Percentiles rank a stretch among this genome's conserved stretches.
These are phyloP conservation scores for Macrotus californicus DNA, from an alignment of 2,113 vertebrate species.

Conservation along the genomic window DNA sequence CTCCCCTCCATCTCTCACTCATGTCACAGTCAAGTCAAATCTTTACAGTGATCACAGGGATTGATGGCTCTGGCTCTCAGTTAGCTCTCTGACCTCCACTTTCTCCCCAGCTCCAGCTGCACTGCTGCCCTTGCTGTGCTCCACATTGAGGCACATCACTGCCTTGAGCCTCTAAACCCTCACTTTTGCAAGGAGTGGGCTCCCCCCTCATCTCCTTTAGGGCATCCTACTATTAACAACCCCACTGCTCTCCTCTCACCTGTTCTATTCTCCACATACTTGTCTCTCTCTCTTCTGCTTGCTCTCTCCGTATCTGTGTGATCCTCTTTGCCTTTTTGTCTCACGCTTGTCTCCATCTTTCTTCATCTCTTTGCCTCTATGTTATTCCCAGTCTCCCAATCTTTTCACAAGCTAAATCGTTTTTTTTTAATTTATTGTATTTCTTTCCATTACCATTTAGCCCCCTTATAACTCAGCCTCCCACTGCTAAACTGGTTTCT, in stretches of 20 bases:
- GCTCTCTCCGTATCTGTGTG: background rate
- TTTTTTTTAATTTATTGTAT: too few relatives aligned
- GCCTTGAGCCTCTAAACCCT: background rate
- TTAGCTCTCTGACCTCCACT: background rate
- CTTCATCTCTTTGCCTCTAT: background rate
- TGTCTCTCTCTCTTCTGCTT: background rate
- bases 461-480: too few relatives aligned
- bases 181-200: background rate
- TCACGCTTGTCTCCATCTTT: background rate
- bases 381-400: background rate
- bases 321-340: background rate
- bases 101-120: background rate
- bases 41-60: background rate
- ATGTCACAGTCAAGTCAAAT: background rate
- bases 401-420: background rate
- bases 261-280: background rate
- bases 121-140: background rate
- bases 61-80: background rate
- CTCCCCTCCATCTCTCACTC: background rate
- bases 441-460: too few relatives aligned
- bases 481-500: background rate
- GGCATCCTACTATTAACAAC: background rate
- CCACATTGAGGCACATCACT: background rate
- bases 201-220: background rate
- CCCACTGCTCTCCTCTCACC: background rate